Evolutionary conservation across 2,113 vertebrate genomes (phyloP).

Genomic region (Corapipo altera): DNA sequence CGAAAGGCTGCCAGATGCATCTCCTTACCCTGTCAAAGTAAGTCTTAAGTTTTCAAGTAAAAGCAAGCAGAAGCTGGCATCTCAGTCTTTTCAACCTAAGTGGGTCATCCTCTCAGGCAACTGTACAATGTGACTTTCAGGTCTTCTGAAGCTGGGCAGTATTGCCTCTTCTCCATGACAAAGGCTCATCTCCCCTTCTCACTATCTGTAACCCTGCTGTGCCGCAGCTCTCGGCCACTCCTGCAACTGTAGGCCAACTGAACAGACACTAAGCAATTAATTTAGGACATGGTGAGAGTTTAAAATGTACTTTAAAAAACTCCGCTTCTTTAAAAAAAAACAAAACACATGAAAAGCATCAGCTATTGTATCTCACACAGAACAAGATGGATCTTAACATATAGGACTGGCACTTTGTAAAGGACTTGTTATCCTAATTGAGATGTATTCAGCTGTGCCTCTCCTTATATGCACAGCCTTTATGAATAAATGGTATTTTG

Average conservation of each 20-base stretch:
- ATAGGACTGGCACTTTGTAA: not conserved
- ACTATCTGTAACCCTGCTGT: not conserved
- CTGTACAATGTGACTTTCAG: not conserved
- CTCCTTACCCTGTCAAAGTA: not conserved
- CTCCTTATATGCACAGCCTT: not conserved
- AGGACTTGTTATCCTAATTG: not conserved
- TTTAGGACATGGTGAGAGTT: not conserved
- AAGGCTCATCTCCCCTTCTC: not conserved
- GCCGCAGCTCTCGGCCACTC: accelerated
- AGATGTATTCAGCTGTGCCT: not conserved
- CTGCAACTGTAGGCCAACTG: not conserved
- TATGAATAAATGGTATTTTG: not conserved
- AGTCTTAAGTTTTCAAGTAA: not conserved
- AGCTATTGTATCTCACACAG: not conserved
- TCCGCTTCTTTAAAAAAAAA: not conserved
- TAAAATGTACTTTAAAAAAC: not conserved
- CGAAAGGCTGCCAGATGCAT: not conserved
- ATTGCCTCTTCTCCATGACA: not conserved
- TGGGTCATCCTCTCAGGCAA: not conserved
- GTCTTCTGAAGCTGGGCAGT: not conserved
- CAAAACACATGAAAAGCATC: not conserved
- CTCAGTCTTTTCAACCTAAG: not conserved
- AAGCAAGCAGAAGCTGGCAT: not conserved
- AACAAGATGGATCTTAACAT: not conserved
- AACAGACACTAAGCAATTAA: not conserved